These are phyloP conservation scores for Philotrypesis tridentata DNA, from an alignment of 1,140 invertebrate genomes.

Conservation along the genomic window DNA sequence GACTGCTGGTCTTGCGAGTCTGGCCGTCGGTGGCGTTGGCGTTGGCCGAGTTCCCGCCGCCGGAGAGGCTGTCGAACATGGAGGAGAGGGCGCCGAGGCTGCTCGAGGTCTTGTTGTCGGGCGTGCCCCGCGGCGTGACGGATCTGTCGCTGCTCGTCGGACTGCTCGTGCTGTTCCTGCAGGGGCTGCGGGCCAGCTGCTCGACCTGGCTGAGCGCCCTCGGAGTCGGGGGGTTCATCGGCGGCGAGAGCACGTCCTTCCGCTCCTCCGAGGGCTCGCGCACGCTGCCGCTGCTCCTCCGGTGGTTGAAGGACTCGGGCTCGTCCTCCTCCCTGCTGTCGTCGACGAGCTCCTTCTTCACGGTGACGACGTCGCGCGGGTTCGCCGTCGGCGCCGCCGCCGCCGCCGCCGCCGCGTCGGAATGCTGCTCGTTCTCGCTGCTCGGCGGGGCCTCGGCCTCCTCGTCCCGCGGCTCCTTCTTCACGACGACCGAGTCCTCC, in stretches of 20 bases:
- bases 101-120: conserved; percentile 80
- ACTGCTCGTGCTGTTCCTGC: conserved; percentile 78
- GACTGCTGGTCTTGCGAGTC: conserved; percentile 81
- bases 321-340: conserved; percentile 69
- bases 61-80: conserved; percentile 90
- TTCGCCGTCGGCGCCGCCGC: too few species aligned
- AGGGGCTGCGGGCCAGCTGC: conserved; percentile 74
- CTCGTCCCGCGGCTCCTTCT: conserved; percentile 70
- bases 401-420: too few species aligned
- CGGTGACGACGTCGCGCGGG: conserved; percentile 63
- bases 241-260: conserved; percentile 72
- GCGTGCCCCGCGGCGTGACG: conserved; percentile 80
- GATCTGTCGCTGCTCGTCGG: conserved; percentile 84
- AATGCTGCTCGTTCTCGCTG: conserved; percentile 61
- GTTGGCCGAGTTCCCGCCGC: conserved; percentile 70
- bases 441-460: conserved; percentile 59
- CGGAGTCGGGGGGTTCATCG: conserved; percentile 75
- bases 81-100: conserved; percentile 89
- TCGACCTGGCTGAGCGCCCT: conserved; percentile 65
- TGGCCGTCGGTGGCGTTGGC: conserved; percentile 71
- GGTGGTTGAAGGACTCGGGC: conserved; percentile 62
- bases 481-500: conserved; percentile 61
- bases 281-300: conserved; percentile 58
- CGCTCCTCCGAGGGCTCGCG: conserved; percentile 64
- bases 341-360: conserved; percentile 70